Evolutionary conservation across 2,797 vertebrate species (phyloP).

Genomic region (Sibirionetta formosa): DNA sequence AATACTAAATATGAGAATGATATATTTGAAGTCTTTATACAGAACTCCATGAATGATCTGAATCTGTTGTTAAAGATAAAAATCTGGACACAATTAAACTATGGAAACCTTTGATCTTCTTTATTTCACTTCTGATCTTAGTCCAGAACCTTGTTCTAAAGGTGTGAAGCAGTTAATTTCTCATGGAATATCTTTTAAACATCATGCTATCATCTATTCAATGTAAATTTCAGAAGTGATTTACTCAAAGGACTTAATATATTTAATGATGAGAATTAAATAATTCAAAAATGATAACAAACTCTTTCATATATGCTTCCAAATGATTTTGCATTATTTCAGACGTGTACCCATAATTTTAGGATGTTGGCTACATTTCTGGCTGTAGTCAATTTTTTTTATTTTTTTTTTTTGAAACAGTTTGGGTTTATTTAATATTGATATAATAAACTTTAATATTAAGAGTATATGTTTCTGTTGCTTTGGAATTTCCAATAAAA

Average conservation of each 20-base stretch:
- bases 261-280: constrained; percentile 46
- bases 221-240: not conserved
- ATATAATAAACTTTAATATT: not conserved
- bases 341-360: not conserved
- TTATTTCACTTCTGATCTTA: constrained; percentile 38
- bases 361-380: not conserved
- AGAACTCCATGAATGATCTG: not conserved
- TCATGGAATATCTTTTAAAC: constrained; percentile 23
- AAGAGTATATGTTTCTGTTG: not conserved
- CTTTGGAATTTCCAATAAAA: not conserved
- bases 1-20: not conserved
- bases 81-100: constrained; percentile 26
- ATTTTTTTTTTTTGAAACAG: not conserved
- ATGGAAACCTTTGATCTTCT: constrained; percentile 25
- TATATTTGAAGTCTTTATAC: not conserved
- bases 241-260: constrained; percentile 26
- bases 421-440: not conserved
- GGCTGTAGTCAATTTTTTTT: not conserved
- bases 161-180: not conserved
- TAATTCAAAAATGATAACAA: not conserved
- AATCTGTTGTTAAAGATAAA: constrained; percentile 2
- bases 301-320: constrained; percentile 24
- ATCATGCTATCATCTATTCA: not conserved
- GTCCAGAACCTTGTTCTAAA: not conserved
- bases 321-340: constrained; percentile 27